These are phyloP conservation scores for Todus mexicanus DNA, from an alignment of 2,797 vertebrate species.

Conservation along the genomic window DNA sequence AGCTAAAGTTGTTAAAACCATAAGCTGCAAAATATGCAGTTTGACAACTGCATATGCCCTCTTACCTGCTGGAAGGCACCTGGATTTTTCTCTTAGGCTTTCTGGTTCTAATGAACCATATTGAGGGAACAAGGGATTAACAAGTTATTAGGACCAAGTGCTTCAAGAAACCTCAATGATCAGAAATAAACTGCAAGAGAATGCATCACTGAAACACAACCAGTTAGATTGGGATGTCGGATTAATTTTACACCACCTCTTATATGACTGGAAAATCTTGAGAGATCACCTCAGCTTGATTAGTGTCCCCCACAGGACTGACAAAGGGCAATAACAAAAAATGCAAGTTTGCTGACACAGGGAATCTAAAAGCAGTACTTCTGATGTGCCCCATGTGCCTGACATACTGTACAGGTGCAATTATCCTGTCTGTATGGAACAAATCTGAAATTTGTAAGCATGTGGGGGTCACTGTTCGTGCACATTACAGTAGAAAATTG, in stretches of 20 bases:
- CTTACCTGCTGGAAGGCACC: slow-evolving; percentile 1
- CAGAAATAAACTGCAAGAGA: neutral
- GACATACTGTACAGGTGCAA: neutral
- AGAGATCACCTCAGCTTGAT: neutral
- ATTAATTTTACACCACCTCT: neutral
- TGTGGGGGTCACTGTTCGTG: neutral
- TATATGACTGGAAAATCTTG: neutral
- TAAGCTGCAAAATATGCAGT: neutral
- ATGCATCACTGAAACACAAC: neutral
- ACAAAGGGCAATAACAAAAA: neutral
- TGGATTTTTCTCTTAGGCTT: neutral
- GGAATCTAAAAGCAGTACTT: neutral
- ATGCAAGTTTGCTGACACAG: slow-evolving; percentile 3
- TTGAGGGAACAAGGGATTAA: neutral
- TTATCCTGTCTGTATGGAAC: neutral
- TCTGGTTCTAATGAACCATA: neutral
- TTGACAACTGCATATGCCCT: neutral
- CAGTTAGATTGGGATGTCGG: neutral
- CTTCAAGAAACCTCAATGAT: neutral
- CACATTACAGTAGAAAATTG: neutral
- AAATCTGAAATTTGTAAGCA: neutral
- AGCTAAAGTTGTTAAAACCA: neutral
- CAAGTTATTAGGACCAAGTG: neutral
- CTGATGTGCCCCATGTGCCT: neutral
- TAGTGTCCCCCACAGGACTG: neutral